Evolutionary conservation across 2,797 vertebrate genomes (phyloP).

Genomic region (Sylvia borin): DNA sequence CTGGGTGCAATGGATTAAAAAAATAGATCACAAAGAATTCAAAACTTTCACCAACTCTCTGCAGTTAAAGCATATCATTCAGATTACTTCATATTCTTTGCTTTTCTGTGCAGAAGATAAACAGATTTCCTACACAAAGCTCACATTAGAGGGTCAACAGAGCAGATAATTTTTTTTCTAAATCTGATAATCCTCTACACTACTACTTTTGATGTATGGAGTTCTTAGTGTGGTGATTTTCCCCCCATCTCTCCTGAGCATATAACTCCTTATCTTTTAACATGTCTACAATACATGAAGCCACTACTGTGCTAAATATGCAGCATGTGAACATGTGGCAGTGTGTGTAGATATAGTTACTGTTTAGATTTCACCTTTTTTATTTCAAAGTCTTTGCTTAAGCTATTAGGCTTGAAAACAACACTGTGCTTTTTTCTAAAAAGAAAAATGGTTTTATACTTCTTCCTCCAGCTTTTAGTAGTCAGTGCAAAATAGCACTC

Average conservation of each 20-base stretch:
- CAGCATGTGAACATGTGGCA: not conserved
- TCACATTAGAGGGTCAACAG: slow-evolving; percentile 51
- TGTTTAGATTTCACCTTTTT: not conserved
- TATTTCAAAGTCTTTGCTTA: not conserved
- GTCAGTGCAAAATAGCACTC: not conserved
- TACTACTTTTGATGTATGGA: not conserved
- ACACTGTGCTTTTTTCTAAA: not conserved
- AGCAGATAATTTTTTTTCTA: not conserved
- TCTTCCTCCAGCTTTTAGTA: not conserved
- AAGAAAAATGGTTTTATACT: not conserved
- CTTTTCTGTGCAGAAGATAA: slow-evolving; percentile 38
- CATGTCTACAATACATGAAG: not conserved
- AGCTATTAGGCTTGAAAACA: not conserved
- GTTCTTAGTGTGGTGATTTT: not conserved
- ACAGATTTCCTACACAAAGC: slow-evolving; percentile 46
- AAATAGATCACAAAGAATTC: not conserved
- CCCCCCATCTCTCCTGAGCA: not conserved
- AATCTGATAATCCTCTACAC: not conserved
- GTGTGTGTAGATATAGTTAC: not conserved
- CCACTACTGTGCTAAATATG: not conserved
- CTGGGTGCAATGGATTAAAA: not conserved
- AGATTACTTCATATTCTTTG: slow-evolving; percentile 9
- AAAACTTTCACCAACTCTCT: not conserved
- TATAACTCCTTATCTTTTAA: not conserved
- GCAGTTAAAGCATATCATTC: not conserved